Evolutionary conservation across 1,140 invertebrate genomes (phyloP).

Genomic region (Drosophila simulans): DNA sequence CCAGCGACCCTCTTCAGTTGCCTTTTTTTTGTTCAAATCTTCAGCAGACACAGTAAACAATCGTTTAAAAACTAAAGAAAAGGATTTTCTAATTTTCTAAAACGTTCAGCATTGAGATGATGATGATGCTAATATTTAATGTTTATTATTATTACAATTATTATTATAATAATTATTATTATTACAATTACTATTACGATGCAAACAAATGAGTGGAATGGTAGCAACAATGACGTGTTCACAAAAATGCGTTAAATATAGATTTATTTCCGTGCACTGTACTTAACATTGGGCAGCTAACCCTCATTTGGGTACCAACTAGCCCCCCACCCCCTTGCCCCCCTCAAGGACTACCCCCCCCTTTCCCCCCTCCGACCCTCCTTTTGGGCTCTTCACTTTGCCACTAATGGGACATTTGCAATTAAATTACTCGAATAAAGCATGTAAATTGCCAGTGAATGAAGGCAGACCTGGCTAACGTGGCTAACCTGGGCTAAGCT

Average conservation of each 20-base stretch:
- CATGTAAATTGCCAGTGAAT: constrained; percentile 82
- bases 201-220: too few relatives aligned
- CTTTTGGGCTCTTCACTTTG: constrained; percentile 42
- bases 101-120: neutral
- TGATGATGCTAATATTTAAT: neutral
- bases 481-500: neutral
- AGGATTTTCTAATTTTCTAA: neutral
- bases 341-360: neutral
- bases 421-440: constrained; percentile 82
- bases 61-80: neutral
- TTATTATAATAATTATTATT: too few relatives aligned
- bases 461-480: constrained; percentile 15
- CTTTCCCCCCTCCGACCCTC: neutral
- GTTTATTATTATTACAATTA: neutral
- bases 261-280: constrained; percentile 9
- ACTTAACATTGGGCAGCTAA: constrained; percentile 43
- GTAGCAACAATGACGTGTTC: too few relatives aligned
- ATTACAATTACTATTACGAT: neutral
- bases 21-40: constrained; percentile 16
- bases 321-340: neutral
- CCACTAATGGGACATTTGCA: constrained; percentile 78
- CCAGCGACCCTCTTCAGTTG: constrained; percentile 7
- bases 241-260: neutral
- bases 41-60: constrained; percentile 2
- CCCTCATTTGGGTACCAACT: constrained; percentile 1